Evolutionary conservation across 2,888 invertebrate species (phyloP), one percentile per base, ranked within the genome.

Genomic region (Antheraea assamensis): DNA sequence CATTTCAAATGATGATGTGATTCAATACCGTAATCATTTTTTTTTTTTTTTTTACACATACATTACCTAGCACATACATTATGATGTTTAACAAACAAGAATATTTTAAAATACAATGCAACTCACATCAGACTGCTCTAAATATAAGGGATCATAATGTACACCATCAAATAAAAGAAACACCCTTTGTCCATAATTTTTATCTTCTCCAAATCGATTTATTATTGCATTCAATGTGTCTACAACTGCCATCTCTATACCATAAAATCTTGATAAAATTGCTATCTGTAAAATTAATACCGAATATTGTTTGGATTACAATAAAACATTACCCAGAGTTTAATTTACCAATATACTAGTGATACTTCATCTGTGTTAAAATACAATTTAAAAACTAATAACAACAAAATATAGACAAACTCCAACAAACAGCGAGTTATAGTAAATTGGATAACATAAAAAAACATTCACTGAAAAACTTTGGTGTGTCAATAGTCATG

Each of bases 101-200:
- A 64, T 27, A 64, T 64, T 17, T 3, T 17, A 30, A 64, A 64
- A 64, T 30, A 27, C 17, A 27, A 21, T 27, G 27, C 72, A 74
- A 95, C 96, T 96, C 93, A 97, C 98, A 89, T 96, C 95, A 52
- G 95, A 92, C 5, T 97, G 96, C 92, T 99, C 98, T 92, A 98
- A 95, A 86, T 97, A 98, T 19, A 99, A 91, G 0, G 99, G 98
- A 91, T 99, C 99, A 87, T 99, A 99, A 91, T 99, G 99, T 72
- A 99, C 98, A 27, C 99, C 99, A 91, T 99, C 99, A 88, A 99
- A 99, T 72, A 99, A 95, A 8, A 99, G 93, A 86, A 99, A 97
- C 5, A 98, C 98, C 82, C 99, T 92, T 75, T 97, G 95, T 2
- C 96, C 95, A 87, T 98, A 99, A 82, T 97, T 96, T 85, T 97